Base-by-base conservation (phyloP, 37 sponge, comb jelly and placozoan species). In the Petrosia ficiformis region DNA sequence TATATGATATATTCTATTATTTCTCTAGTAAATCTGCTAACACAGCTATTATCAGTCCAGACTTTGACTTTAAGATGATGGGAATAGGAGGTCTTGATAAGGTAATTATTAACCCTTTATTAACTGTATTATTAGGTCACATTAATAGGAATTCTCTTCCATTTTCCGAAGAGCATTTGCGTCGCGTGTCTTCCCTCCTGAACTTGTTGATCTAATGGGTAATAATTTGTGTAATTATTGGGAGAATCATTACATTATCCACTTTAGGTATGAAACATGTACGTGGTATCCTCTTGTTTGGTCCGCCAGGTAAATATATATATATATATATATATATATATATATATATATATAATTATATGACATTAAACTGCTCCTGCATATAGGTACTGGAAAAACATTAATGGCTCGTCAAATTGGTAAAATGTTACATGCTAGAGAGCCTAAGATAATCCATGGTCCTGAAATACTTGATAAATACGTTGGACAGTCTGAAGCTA, bases 391-490 rank as follows among this genome's bases (percentile, higher is more conserved):
- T 39, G 99, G 99, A 14, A 99, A 99, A 79, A 99, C 99, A 32
- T 83, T 99, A 70, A 93, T 99, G 99, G 99, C 99, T 4, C 60
- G 99, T 43, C 96, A 99, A 77, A 99, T 99, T 74, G 99, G 96
- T 8, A 95, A 93, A 43, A 99, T 99, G 99, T 65, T 99, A 61
- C 93, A 96, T 77, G 94, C 99, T 39, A 77, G 92, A 58, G 89
- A 90, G 57, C 99, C 96, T n/a, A 91, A 91, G 74, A 79, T 99
- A 54, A 80, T 99, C 48, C 93, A 93, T 74, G 97, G 97, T 21
- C 97, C 97, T 72, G 99, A 99, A 71, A 87, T 99, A 25, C 84
- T 99, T 32, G 96, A 90, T 72, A 99, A 99, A 80, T 96, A 82
- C 80, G 99, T 99, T 21, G 99, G 99, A 33, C 94, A 99, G 76